A percentile compares a stretch with the other conserved stretches of the same genome.
Evolutionary conservation across 2,797 vertebrate genomes (phyloP).

Genomic region (Bovichtus variegatus): DNA sequence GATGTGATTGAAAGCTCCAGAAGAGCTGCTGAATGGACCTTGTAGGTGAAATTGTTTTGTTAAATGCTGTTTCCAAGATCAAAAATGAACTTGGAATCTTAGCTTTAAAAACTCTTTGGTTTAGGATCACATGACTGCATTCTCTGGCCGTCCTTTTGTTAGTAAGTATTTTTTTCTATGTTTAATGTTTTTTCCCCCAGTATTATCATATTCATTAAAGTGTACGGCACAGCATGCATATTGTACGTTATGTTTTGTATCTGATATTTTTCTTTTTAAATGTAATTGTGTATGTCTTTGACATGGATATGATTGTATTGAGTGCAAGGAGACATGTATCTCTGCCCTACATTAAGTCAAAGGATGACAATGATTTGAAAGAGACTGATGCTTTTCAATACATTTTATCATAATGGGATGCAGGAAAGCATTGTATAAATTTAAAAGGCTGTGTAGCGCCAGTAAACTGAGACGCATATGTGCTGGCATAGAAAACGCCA

Average conservation of each 20-base stretch:
- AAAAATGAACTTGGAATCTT: neutral
- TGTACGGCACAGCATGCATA: neutral
- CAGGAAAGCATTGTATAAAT: constrained; percentile 57
- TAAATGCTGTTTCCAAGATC: neutral
- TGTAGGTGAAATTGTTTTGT: neutral
- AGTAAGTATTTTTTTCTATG: too few relatives aligned
- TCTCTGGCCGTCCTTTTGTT: neutral
- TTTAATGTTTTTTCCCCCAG: neutral
- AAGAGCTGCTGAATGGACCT: neutral
- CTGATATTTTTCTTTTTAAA: constrained; percentile 14
- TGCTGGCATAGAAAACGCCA: constrained; percentile 48
- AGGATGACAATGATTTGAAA: constrained; percentile 25
- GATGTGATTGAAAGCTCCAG: neutral
- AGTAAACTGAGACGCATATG: constrained; percentile 60
- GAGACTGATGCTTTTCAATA: constrained; percentile 19
- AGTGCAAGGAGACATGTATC: constrained; percentile 16
- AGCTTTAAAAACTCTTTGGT: neutral
- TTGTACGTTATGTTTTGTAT: neutral
- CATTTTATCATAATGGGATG: constrained; percentile 33
- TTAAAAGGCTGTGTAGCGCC: constrained; percentile 40
- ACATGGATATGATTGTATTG: constrained; percentile 6
- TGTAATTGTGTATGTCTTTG: neutral
- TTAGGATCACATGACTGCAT: neutral
- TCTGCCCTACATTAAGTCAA: constrained; percentile 38
- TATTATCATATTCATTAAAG: neutral